phyloP scores from a whole-genome alignment of 1,140 invertebrate species.

The Leucophenga varia region DNA sequence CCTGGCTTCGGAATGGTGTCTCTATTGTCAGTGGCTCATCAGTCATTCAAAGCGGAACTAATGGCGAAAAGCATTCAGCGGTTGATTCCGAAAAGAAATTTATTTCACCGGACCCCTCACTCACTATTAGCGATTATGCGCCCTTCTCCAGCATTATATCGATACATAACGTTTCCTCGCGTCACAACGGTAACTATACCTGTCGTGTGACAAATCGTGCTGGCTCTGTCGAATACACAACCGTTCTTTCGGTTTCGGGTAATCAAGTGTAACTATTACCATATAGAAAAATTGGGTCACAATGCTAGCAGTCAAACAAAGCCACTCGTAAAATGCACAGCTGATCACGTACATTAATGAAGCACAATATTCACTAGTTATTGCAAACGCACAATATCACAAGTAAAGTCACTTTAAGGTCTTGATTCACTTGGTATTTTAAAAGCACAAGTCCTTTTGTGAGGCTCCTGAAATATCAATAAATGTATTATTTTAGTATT shows the following conservation, averaged over 20 bases:
- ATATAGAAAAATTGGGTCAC: slow-evolving; percentile 16
- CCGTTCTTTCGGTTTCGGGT: slow-evolving; percentile 70
- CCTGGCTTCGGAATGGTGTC: slow-evolving; percentile 64
- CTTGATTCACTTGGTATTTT: too few relatives aligned
- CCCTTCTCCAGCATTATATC: slow-evolving; percentile 61
- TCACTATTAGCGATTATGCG: slow-evolving; percentile 56
- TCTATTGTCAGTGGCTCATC: slow-evolving; percentile 29
- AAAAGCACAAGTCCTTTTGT: too few relatives aligned
- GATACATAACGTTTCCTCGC: slow-evolving; percentile 64
- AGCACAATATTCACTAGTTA: too few relatives aligned
- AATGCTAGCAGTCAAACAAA: too few relatives aligned
- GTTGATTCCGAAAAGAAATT: slow-evolving; percentile 18
- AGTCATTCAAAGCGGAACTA: background rate
- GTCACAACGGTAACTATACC: slow-evolving; percentile 68
- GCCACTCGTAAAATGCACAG: too few relatives aligned
- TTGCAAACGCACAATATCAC: too few relatives aligned
- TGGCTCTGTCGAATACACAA: slow-evolving; percentile 62
- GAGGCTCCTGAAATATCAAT: too few relatives aligned
- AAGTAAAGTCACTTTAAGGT: too few relatives aligned
- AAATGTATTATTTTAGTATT: too few relatives aligned
- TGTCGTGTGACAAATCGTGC: slow-evolving; percentile 66
- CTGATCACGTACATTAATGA: too few relatives aligned
- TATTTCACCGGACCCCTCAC: slow-evolving; percentile 29
- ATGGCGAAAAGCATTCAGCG: background rate
- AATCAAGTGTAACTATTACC: slow-evolving; percentile 33